Percentiles rank a stretch among this genome's conserved stretches.
These are phyloP conservation scores for Otolemur garnettii DNA, from an alignment of 2,113 vertebrate genomes.

Conservation along the genomic window DNA sequence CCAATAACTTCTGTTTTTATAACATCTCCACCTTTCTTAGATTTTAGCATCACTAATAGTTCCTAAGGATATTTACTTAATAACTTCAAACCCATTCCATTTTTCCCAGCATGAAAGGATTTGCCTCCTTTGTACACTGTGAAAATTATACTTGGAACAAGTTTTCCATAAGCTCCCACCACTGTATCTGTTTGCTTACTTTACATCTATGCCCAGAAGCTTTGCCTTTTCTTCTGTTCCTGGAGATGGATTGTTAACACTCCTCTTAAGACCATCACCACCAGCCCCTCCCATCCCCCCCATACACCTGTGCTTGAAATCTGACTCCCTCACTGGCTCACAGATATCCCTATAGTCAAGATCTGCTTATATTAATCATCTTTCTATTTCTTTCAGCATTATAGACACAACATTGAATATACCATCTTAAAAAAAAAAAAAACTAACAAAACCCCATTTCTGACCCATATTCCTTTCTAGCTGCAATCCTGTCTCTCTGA, in stretches of 20 bases:
- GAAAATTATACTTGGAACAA: background rate
- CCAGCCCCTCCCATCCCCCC: background rate
- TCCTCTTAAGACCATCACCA: background rate
- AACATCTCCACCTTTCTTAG: background rate
- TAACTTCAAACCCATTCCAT: background rate
- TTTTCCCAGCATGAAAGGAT: background rate
- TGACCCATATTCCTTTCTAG: background rate
- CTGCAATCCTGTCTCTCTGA: background rate
- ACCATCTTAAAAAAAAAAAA: background rate
- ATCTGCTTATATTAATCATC: background rate
- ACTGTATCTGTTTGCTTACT: background rate
- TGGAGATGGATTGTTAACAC: background rate
- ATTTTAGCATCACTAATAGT: background rate
- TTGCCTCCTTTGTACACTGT: background rate
- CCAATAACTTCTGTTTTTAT: background rate
- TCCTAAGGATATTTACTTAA: constrained; percentile 18
- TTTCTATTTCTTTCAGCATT: background rate
- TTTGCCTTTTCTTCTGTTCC: background rate
- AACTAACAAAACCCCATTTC: background rate
- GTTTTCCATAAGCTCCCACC: background rate
- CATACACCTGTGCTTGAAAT: background rate
- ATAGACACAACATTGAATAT: background rate
- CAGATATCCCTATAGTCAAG: background rate
- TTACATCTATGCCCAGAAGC: background rate
- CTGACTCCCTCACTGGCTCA: background rate